Conservation (phyloP, 2,797 vertebrate species). For the Heteromormyrus szaboi region DNA sequence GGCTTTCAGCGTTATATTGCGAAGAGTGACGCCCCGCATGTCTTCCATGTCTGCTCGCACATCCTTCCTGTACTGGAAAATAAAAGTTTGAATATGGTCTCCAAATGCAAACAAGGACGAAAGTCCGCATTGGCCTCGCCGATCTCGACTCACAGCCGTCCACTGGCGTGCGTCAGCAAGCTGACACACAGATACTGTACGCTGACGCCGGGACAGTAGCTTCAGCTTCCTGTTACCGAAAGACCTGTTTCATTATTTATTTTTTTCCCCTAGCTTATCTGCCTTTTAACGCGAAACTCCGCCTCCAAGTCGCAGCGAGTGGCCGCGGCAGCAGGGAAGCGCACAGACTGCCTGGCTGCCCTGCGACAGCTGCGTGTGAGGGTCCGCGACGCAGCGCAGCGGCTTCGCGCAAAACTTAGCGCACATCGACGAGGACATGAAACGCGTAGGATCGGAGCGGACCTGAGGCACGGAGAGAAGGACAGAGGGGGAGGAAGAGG, state of each 20-base stretch:
- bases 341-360: conserved; percentile 23
- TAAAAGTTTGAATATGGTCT: conserved; percentile 16
- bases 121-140: conserved; percentile 39
- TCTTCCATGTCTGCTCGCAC: background rate
- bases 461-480: conserved; percentile 47
- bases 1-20: background rate
- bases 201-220: background rate
- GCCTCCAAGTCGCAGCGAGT: conserved; percentile 48
- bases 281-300: conserved; percentile 35
- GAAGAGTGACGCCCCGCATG: background rate
- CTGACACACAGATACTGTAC: conserved; percentile 10
- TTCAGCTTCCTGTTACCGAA: conserved; percentile 43
- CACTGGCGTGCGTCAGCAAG: conserved; percentile 48
- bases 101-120: conserved; percentile 27
- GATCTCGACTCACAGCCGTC: conserved; percentile 43
- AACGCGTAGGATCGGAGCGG: conserved; percentile 52
- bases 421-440: conserved; percentile 36
- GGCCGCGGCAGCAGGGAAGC: conserved; percentile 37
- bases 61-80: conserved; percentile 24
- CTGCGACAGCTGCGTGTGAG: conserved; percentile 40
- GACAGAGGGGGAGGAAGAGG: conserved; percentile 34
- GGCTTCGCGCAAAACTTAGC: conserved; percentile 38
- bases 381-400: conserved; percentile 39
- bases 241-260: conserved; percentile 26
- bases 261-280: background rate